phyloP scores from a whole-genome alignment of 2,797 vertebrate species.

The Peromyscus eremicus region DNA sequence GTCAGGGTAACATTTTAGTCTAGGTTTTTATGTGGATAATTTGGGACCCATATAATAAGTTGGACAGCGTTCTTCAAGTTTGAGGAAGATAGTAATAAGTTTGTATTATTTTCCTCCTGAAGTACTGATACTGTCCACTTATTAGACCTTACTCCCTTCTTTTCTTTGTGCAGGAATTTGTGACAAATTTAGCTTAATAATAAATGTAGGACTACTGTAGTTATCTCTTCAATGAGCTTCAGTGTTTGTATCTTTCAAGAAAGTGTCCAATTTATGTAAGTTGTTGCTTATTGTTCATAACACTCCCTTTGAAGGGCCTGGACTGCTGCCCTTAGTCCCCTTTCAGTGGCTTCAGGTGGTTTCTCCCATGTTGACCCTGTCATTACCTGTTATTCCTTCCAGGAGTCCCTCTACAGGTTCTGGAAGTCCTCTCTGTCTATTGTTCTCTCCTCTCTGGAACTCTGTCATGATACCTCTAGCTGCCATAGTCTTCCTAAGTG shows the following conservation, averaged over 20 bases:
- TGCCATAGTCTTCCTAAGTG: not conserved
- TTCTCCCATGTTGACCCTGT: slow-evolving; percentile 2
- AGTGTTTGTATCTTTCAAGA: not conserved
- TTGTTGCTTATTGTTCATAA: not conserved
- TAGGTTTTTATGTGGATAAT: not conserved
- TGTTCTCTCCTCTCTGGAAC: not conserved
- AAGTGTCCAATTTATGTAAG: not conserved
- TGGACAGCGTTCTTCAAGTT: not conserved
- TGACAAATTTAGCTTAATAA: not conserved
- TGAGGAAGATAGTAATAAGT: not conserved
- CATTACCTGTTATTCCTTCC: not conserved
- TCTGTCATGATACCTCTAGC: not conserved
- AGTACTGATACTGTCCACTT: not conserved
- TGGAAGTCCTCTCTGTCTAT: not conserved
- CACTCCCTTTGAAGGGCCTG: not conserved
- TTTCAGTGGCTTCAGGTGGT: not conserved
- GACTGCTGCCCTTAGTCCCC: not conserved
- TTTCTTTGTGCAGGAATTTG: not conserved
- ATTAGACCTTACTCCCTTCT: not conserved
- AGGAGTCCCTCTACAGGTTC: not conserved
- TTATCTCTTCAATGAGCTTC: not conserved
- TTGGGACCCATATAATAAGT: not conserved
- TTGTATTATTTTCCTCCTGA: not conserved
- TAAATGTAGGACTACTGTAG: not conserved
- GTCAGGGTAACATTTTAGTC: not conserved